A percentile compares a stretch with the other conserved stretches of the same genome.
These are phyloP conservation scores for Porites australiensis DNA, from an alignment of 64 coral and sea anemone species.

Conservation along the genomic window DNA sequence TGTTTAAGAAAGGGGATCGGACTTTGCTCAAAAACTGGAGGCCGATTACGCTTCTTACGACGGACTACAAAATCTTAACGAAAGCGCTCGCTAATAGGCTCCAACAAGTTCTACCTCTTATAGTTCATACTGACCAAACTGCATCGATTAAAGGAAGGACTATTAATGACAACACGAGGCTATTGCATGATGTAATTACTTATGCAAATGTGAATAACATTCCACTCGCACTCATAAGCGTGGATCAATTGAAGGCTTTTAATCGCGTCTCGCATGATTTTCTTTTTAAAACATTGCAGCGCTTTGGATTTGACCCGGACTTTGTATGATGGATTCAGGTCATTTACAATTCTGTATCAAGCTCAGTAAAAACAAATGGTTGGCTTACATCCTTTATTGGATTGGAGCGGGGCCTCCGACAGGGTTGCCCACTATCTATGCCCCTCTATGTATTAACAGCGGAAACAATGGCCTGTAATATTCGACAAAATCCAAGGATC, in stretches of 20 bases:
- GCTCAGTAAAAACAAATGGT: conserved; percentile 30
- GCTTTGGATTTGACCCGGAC: background rate
- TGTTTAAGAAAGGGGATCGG: background rate
- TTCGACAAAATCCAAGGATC: background rate
- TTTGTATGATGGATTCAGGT: conserved; percentile 39
- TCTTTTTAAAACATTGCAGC: background rate
- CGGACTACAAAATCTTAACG: conserved; percentile 68
- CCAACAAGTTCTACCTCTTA: background rate
- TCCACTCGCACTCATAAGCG: conserved; percentile 3
- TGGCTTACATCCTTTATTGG: conserved; percentile 14
- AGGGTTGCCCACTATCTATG: conserved; percentile 51
- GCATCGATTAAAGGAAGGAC: background rate
- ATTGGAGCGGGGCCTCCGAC: background rate
- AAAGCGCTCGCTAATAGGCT: conserved; percentile 13
- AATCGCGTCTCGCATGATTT: background rate
- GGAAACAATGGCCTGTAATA: background rate
- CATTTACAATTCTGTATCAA: background rate
- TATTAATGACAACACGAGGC: conserved; percentile 19
- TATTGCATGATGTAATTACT: background rate
- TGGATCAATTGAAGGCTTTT: conserved; percentile 51
- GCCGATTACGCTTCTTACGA: conserved; percentile 48
- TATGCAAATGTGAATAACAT: background rate
- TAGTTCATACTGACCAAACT: conserved; percentile 37
- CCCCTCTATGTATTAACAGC: conserved; percentile 50
- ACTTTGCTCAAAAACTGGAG: conserved; percentile 41